Base-by-base conservation (phyloP, 2,113 vertebrate genomes). In the Heterocephalus glaber region DNA sequence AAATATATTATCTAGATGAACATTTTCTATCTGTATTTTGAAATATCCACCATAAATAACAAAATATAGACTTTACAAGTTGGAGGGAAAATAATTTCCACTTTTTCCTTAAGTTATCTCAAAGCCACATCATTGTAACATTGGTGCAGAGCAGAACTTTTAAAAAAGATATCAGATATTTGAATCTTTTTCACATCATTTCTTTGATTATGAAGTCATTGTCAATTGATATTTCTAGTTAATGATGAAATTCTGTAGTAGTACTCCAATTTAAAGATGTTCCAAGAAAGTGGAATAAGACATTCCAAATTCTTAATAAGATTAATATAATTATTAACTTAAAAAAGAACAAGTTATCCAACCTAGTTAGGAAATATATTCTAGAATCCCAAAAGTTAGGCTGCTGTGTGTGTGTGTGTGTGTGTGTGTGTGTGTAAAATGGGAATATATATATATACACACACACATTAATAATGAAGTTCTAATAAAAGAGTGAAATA, bases 241-340 rank as follows among this genome's bases (percentile, higher is more conserved):
- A 96, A 91, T 33, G 49, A 83, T 30, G 22, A 74, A n/a, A 6
- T 33, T 74, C 20, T 44, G 1, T 44, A 38, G 26, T 58, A 35
- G 0, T 7, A 38, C 7, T 47, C 19, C 1, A 77, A 56, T 85
- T 86, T 54, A 89, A 54, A 92, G 65, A 35, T 9, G 60, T 96
- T 90, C n/a, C 72, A 72, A 84, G 89, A 89, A 95, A 44, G 61
- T 3, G 0, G 0, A 2, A 93, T 41, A 84, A 7, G 33, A 30
- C 28, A 70, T 84, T n/a, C 22, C 94, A 86, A 95, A 95, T 92
- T 20, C 63, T 96, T 97, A 92, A 93, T 63, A 87, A 94, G 65
- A n/a, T 66, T 80, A 61, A 90, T 76, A 4, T 33, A 93, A 76
- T 24, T 86, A 95, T 60, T 89, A 96, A 58, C 80, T 90, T 81